Evolutionary conservation across 2,888 invertebrate genomes (phyloP).

Genomic region (Eupithecia vulgata): DNA sequence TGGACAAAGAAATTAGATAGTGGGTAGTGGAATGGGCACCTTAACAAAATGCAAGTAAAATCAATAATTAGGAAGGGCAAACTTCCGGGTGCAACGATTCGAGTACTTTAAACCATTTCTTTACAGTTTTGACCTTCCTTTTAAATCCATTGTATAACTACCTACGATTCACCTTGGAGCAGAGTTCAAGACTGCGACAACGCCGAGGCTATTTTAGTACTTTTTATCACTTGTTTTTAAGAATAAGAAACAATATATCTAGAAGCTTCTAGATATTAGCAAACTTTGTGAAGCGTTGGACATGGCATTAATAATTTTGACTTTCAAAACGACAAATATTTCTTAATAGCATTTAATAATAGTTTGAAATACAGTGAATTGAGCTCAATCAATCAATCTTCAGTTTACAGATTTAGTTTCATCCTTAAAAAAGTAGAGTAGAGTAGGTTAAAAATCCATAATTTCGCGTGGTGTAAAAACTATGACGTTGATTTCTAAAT

Average conservation of each 20-base stretch:
- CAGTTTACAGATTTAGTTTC: too few relatives aligned
- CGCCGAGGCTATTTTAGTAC: slow-evolving; percentile 15
- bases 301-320: background rate
- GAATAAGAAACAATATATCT: background rate
- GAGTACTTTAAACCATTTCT: slow-evolving; percentile 27
- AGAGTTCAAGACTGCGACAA: slow-evolving; percentile 34
- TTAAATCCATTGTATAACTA: slow-evolving; percentile 40
- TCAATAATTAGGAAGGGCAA: background rate
- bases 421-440: too few relatives aligned
- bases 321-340: background rate
- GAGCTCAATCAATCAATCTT: background rate
- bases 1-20: too few relatives aligned
- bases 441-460: too few relatives aligned
- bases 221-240: slow-evolving; percentile 25
- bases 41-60: slow-evolving; percentile 5
- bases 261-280: background rate
- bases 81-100: background rate
- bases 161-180: slow-evolving; percentile 39
- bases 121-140: slow-evolving; percentile 39
- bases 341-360: background rate
- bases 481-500: too few relatives aligned
- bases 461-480: too few relatives aligned
- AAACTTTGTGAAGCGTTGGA: background rate
- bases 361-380: background rate
- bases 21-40: too few relatives aligned